Base-by-base conservation (phyloP, 2,113 vertebrate species). In the Triplophysa siluroides region DNA sequence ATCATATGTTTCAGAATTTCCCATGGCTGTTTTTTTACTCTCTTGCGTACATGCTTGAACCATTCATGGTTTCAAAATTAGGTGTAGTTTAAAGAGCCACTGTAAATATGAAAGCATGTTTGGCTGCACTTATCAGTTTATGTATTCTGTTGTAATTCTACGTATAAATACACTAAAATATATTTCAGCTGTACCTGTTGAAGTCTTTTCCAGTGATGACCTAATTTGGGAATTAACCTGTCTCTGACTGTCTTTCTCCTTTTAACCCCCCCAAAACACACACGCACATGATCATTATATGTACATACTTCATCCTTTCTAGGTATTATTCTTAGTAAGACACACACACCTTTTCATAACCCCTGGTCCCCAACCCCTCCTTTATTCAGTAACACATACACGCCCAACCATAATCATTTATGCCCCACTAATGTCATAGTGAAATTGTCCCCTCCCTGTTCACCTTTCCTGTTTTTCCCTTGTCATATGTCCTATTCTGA, bases 221-320 rank as follows among this genome's bases (percentile, higher is more conserved):
- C 41, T 68, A 47, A 45, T 23, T 13, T 21, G 41, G n/a, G 38
- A 67, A 45, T 67, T 23, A 45, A 67, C 41, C 16, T 4, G 1
- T 64, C 11, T 29, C 14, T 74, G 62, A 62, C 78, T 72, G 67
- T 78, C 41, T 47, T 64, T 80, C 77, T 75, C 63, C 67, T 63
- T 78, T 19, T 73, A 23, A 24, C 58, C 19, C 4, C 14, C 16
- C 11, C 29, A 41, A n/a, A 24, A 11, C 60, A 21, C 58, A 21
- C 50, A 2, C 65, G n/a, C n/a, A n/a, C 18, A 10, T 52, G 2
- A 16, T 16, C 4, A 52, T 52, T 52, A 52, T 52, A 16, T 18
- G 16, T 52, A 14, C 5, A 18, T 52, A 52, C 50, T 52, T 52
- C 1, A 14, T 3, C 50, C 13, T 6, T 47, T 58, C 19, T 3